Evolutionary conservation across 2,888 invertebrate genomes (phyloP).

Genomic region (Strigamia maritima): DNA sequence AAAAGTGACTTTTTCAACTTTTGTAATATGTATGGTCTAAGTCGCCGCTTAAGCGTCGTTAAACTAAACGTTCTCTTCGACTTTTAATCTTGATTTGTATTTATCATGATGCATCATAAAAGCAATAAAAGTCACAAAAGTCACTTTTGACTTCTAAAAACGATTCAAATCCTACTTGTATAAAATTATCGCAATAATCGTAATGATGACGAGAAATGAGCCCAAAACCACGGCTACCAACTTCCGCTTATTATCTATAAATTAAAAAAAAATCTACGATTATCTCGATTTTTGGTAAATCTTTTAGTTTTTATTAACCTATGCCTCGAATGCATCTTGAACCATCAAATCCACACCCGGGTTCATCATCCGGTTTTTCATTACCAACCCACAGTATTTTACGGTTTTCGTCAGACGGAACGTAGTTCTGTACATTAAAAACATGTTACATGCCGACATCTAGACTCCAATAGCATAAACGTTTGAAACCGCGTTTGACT

Average conservation of each 20-base stretch:
- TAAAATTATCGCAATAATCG: constrained; percentile 65
- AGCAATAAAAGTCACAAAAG: no score
- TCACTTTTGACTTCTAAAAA: no score
- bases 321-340: constrained; percentile 60
- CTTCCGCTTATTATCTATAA: constrained; percentile 38
- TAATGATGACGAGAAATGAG: constrained; percentile 53
- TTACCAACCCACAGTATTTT: background rate
- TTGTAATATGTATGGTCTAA: no score
- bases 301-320: no score
- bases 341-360: constrained; percentile 77
- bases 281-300: no score
- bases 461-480: constrained; percentile 53
- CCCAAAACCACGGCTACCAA: constrained; percentile 36
- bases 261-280: background rate
- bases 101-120: no score
- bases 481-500: constrained; percentile 42
- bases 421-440: constrained; percentile 36
- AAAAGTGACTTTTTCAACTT: no score
- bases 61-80: no score
- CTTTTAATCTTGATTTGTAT: no score
- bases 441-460: constrained; percentile 56
- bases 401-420: constrained; percentile 40
- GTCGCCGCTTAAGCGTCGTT: no score
- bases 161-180: constrained; percentile 61
- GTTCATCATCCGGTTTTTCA: constrained; percentile 61